Evolutionary conservation across 2,113 vertebrate species (phyloP).

Genomic region (Carassius carassius): DNA sequence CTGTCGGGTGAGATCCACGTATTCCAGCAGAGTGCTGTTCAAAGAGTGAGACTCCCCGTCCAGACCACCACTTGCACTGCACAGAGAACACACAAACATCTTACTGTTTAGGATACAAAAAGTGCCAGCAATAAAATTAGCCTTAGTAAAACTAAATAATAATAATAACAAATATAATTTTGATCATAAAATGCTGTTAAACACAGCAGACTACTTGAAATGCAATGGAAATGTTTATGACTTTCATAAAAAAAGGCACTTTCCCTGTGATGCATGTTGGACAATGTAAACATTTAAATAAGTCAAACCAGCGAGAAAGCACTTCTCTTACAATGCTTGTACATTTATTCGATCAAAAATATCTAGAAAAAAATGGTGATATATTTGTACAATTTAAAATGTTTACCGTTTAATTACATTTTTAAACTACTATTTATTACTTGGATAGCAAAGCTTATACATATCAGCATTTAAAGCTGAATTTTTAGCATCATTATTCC

Average conservation of each 20-base stretch:
- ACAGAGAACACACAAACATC: constrained; percentile 44
- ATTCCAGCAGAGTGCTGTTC: constrained; percentile 93
- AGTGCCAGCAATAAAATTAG: not conserved
- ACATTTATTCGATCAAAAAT: not conserved
- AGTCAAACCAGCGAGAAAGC: too few relatives aligned
- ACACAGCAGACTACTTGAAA: not conserved
- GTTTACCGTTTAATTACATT: not conserved
- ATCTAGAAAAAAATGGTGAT: not conserved
- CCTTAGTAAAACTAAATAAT: not conserved
- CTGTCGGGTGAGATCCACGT: constrained; percentile 95
- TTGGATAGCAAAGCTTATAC: not conserved
- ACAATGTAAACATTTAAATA: too few relatives aligned
- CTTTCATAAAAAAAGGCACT: not conserved
- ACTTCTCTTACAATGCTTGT: not conserved
- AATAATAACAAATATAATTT: too few relatives aligned
- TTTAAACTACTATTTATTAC: not conserved
- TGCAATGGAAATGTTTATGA: not conserved
- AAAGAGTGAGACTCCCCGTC: constrained; percentile 97
- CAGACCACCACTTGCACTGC: constrained; percentile 93
- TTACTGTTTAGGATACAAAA: not conserved
- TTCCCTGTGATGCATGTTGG: not conserved
- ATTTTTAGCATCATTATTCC: too few relatives aligned
- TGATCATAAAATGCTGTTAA: not conserved
- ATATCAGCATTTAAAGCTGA: not conserved
- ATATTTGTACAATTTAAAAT: not conserved